phyloP scores from a whole-genome alignment of 1,140 invertebrate species.

The Yoshiicerus persimilis region DNA sequence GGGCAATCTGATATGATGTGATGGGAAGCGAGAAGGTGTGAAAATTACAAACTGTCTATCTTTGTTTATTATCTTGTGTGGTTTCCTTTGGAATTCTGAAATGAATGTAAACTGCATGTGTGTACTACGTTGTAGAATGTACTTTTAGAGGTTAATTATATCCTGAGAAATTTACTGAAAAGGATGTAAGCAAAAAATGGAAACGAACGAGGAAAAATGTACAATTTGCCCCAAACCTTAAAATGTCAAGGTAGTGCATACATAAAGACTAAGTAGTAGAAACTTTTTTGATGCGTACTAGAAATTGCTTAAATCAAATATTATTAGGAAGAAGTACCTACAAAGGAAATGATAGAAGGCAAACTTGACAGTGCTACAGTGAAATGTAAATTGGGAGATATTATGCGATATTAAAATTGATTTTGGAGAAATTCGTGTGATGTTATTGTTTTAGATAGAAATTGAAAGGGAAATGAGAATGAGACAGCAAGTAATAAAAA shows the following conservation, averaged over 20 bases:
- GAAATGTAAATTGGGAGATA: not conserved
- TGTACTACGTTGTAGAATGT: not conserved
- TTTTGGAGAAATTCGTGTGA: not conserved
- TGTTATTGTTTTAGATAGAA: not conserved
- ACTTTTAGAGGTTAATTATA: conserved; percentile 9
- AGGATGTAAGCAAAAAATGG: not conserved
- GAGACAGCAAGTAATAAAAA: not conserved
- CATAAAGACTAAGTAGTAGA: not conserved
- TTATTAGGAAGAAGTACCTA: not conserved
- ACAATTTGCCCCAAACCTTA: not conserved
- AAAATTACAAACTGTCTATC: conserved; percentile 7
- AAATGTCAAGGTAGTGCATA: not conserved
- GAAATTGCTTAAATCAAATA: not conserved
- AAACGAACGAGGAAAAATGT: not conserved
- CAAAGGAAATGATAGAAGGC: not conserved
- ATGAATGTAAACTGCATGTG: not conserved
- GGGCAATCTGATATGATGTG: not conserved
- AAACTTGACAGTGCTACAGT: not conserved
- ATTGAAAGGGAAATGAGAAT: not conserved
- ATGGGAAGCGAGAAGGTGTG: conserved; percentile 2
- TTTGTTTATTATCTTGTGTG: not conserved
- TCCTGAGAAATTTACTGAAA: not conserved
- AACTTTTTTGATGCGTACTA: not conserved
- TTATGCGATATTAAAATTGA: not conserved
- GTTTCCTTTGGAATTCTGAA: not conserved